These are phyloP conservation scores for Salmo trutta DNA, from an alignment of 2,797 vertebrate genomes.

Conservation along the genomic window DNA sequence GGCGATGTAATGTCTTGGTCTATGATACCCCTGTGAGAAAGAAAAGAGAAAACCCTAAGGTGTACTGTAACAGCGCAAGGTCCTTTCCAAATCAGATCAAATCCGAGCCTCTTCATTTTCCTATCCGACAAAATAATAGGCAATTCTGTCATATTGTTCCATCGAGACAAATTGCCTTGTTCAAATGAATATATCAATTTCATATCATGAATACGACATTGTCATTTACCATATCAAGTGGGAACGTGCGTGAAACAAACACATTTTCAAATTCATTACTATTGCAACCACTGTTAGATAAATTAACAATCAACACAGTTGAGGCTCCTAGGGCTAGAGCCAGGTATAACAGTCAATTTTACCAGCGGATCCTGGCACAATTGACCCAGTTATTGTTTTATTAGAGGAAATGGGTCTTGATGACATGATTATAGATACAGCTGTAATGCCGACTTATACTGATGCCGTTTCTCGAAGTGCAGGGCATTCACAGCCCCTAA, in stretches of 20 bases:
- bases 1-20: constrained; percentile 95
- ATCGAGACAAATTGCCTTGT: constrained; percentile 39
- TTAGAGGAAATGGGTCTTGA: constrained; percentile 27
- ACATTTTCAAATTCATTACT: constrained; percentile 39
- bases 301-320: constrained; percentile 15
- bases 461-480: background rate
- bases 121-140: background rate
- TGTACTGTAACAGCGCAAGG: constrained; percentile 31
- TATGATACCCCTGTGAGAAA: constrained; percentile 88
- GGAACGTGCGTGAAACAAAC: constrained; percentile 13
- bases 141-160: background rate
- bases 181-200: constrained; percentile 43
- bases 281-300: constrained; percentile 34
- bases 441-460: background rate
- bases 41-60: constrained; percentile 14
- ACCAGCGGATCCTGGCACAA: constrained; percentile 13
- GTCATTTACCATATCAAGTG: background rate
- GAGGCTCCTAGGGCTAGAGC: constrained; percentile 14
- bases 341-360: constrained; percentile 9
- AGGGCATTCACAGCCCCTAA: constrained; percentile 9
- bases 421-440: constrained; percentile 33
- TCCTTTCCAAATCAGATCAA: constrained; percentile 48
- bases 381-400: constrained; percentile 42
- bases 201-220: constrained; percentile 27
- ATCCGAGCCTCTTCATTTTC: constrained; percentile 36